Conservation (phyloP, 2,888 invertebrate genomes). For the Drosophila testacea region DNA sequence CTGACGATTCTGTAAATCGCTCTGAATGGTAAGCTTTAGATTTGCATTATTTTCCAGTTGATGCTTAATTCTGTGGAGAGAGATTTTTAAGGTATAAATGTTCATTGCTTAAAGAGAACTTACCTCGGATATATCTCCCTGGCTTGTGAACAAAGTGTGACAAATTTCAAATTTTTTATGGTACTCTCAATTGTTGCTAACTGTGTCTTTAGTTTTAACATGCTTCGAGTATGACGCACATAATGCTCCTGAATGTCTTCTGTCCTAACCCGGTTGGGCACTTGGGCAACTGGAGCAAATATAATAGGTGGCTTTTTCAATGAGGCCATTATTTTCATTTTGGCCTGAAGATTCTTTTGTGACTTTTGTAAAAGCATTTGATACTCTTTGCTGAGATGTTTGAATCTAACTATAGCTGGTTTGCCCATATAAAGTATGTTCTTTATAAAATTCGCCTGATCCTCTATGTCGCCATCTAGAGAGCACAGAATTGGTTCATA, state of each 20-base stretch:
- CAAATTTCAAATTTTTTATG: slow-evolving; percentile 82
- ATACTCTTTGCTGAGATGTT: slow-evolving; percentile 72
- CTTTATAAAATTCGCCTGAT: slow-evolving; percentile 82
- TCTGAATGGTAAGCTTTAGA: slow-evolving; percentile 69
- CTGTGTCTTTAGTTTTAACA: slow-evolving; percentile 76
- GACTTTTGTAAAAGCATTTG: slow-evolving; percentile 72
- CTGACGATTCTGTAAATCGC: slow-evolving; percentile 59
- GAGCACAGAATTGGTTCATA: slow-evolving; percentile 84
- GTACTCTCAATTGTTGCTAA: slow-evolving; percentile 75
- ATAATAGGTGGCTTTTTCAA: slow-evolving; percentile 57
- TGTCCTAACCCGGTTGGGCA: neutral
- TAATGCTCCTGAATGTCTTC: slow-evolving; percentile 69
- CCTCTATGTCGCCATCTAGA: slow-evolving; percentile 81
- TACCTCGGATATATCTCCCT: slow-evolving; percentile 83
- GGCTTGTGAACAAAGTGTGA: slow-evolving; percentile 80
- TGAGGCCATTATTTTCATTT: slow-evolving; percentile 69
- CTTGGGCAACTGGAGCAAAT: slow-evolving; percentile 9
- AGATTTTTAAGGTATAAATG: neutral
- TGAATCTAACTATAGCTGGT: slow-evolving; percentile 80
- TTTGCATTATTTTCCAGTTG: slow-evolving; percentile 77
- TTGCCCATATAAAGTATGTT: slow-evolving; percentile 82
- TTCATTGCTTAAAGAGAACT: neutral
- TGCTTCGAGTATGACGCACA: slow-evolving; percentile 82
- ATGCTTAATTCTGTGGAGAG: slow-evolving; percentile 70
- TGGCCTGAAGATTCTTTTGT: slow-evolving; percentile 67